Base-by-base conservation (phyloP, 2,113 vertebrate genomes). In the Dasyornis broadbenti region DNA sequence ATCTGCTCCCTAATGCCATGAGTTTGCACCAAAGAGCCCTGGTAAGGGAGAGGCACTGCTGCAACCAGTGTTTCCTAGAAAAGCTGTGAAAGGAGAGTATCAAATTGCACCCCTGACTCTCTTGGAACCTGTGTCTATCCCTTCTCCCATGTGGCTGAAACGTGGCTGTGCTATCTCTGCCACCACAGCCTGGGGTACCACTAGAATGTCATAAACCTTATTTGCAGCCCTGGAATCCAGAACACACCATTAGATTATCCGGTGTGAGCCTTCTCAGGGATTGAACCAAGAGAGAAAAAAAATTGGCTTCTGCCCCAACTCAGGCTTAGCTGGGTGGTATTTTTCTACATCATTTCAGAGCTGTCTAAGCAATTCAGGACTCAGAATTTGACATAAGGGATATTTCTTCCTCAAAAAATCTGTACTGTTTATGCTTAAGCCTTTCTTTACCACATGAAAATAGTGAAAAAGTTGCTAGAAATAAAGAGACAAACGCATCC, bases 71-170 rank as follows among this genome's bases (percentile, higher is more conserved):
- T 19, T 77, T 73, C 35, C 27, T 33, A 64, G 23, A 73, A 42
- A 45, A 57, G 2, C 18, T 44, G 39, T 7, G 35, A 59, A 82
- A 78, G 23, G 16, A 35, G 18, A 63, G 5, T 8, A 13, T 6
- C 44, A 75, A 66, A 66, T 11, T 59, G 42, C 3, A 50, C 8
- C 1, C 0, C 0, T 27, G 47, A 13, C 20, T 60, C 12, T 31
- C 33, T 65, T 60, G 30, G 44, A 66, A 45, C 11, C 33, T 45
- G 14, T 6, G 14, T 24, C 21, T 37, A 6, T 8, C 9, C 22
- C 27, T 42, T 90, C 30, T 40, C 47, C 60, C 37, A 2, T 1
- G 18, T 39, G 26, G 15, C 24, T 54, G 31, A 88, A 53, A 70
- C 39, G 9, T 8, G 24, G 11, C 12, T 53, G 26, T 57, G 23